Conservation (phyloP, 2,888 invertebrate genomes). For the Actias luna region DNA sequence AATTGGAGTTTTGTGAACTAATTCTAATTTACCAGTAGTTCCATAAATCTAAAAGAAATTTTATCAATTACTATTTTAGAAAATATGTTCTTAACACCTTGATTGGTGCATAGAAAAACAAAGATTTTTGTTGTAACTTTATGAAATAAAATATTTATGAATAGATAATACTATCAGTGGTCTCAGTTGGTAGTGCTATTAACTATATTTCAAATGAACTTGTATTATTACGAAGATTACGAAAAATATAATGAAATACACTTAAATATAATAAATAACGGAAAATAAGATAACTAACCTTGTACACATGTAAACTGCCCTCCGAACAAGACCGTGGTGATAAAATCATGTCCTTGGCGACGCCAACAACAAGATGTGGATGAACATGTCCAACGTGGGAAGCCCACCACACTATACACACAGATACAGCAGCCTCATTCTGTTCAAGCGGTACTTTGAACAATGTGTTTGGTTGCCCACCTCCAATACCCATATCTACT, state of each 20-base stretch:
- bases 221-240: too few relatives aligned
- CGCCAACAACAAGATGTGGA: slow-evolving; percentile 90
- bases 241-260: too few relatives aligned
- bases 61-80: neutral
- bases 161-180: too few relatives aligned
- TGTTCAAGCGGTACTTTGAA: slow-evolving; percentile 93
- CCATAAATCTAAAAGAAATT: slow-evolving; percentile 78
- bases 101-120: too few relatives aligned
- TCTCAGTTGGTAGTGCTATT: too few relatives aligned
- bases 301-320: slow-evolving; percentile 94
- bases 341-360: slow-evolving; percentile 94
- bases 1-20: slow-evolving; percentile 95
- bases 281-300: slow-evolving; percentile 53
- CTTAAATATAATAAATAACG: neutral
- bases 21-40: slow-evolving; percentile 92
- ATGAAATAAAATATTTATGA: too few relatives aligned
- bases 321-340: slow-evolving; percentile 92
- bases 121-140: too few relatives aligned
- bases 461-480: slow-evolving; percentile 85
- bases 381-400: slow-evolving; percentile 69
- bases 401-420: slow-evolving; percentile 91
- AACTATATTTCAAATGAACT: too few relatives aligned
- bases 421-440: slow-evolving; percentile 97
- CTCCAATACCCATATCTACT: slow-evolving; percentile 87
- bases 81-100: too few relatives aligned